Percentiles rank a stretch among this genome's conserved stretches.
phyloP scores from a whole-genome alignment of 2,888 invertebrate genomes.

The Acleris holmiana region DNA sequence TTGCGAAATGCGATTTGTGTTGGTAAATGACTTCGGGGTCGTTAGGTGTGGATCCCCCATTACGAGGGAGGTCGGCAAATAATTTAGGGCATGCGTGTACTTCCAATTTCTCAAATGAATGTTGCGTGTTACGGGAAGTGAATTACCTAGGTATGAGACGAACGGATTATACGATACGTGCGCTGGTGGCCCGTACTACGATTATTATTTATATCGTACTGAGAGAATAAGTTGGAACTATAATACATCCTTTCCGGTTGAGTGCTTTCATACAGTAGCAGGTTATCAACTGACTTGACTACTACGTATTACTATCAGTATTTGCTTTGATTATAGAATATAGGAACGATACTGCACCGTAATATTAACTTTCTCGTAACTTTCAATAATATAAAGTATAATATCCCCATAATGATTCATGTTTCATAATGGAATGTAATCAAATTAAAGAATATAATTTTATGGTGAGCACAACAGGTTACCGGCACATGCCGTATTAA shows the following conservation, averaged over 20 bases:
- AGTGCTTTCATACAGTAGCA: conserved; percentile 2
- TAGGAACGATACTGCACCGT: conserved; percentile 2
- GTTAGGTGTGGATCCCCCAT: conserved; percentile 32
- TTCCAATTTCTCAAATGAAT: conserved; percentile 32
- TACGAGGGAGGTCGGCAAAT: conserved; percentile 27
- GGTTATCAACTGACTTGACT: conserved; percentile 3
- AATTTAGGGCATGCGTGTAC: conserved; percentile 36
- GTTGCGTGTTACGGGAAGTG: conserved; percentile 32
- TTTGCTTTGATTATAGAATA: background rate
- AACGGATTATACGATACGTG: conserved; percentile 2
- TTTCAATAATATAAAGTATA: background rate
- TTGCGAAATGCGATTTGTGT: conserved; percentile 47
- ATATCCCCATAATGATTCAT: background rate
- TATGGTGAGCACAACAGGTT: background rate
- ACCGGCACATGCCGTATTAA: conserved; percentile 1
- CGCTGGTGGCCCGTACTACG: conserved; percentile 1
- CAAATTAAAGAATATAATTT: background rate
- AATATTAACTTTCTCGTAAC: conserved; percentile 16
- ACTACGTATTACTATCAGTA: background rate
- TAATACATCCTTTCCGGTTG: conserved; percentile 2
- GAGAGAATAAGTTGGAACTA: conserved; percentile 18
- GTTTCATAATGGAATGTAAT: background rate
- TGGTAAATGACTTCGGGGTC: conserved; percentile 36
- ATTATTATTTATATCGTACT: conserved; percentile 24
- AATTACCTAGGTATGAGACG: conserved; percentile 28